Evolutionary conservation across 2,113 vertebrate genomes (phyloP), one percentile per base, ranked within the genome.

Genomic region (Pogonocichla stellata): DNA sequence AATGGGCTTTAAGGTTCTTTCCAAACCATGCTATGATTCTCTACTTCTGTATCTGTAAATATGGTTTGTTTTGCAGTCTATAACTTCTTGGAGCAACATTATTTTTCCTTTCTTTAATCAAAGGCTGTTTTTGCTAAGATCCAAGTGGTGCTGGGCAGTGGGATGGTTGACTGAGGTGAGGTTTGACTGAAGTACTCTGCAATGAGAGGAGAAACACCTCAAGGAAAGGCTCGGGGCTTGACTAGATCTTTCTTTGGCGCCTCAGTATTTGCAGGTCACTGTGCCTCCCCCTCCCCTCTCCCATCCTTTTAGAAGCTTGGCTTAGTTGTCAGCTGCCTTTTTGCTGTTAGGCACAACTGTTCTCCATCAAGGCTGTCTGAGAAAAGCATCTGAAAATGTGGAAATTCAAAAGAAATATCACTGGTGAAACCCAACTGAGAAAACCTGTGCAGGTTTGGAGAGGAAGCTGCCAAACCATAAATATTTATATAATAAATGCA

Each of bases 281-380:
- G 1, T 77, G 91, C 26, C 75, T 43, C 47, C 81, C 28, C 57
- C 19, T 45, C 15, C 38, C 54, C 31, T 12, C 31, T 56, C 31
- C 86, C n/a, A 91, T 80, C 90, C 65, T 90, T 95, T 96, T 91
- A 79, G 86, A 94, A 96, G 88, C 80, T 92, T 4, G 0, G 23
- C 8, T 90, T 61, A 70, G 64, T 92, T 97, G 94, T 97, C 93
- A 93, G 88, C 92, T 95, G 92, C 94, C 96, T 95, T 78, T 96
- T 96, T 94, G 73, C 74, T 92, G 85, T 90, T 86, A 90, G 90
- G 70, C 85, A 92, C 92, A 91, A 92, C 86, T 94, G 94, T 95
- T 96, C 88, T 78, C 69, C 80, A 80, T 93, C 92, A 87, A 47
- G 54, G 62, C 85, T 77, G 56, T 33, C 17, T 24, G 80, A 88